Percentiles rank a stretch among this genome's conserved stretches.
Evolutionary conservation across 2,797 vertebrate species (phyloP).

Genomic region (Cossypha dichroa): DNA sequence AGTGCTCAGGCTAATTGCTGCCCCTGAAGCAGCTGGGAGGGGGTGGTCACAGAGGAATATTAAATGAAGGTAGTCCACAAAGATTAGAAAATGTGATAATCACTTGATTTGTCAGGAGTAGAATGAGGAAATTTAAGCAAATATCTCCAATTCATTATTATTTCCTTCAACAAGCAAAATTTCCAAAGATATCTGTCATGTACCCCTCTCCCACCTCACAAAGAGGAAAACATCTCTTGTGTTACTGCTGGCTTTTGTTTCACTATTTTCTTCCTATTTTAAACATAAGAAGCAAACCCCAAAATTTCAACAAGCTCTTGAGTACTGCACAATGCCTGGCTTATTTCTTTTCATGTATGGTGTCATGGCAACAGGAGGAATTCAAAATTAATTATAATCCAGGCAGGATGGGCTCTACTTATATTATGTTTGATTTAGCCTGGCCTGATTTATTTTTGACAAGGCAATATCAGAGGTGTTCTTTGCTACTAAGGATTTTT

Average conservation of each 20-base stretch:
- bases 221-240: background rate
- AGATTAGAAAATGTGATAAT: background rate
- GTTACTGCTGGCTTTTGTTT: background rate
- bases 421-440: background rate
- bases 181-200: background rate
- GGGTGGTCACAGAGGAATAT: background rate
- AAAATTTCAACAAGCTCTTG: background rate
- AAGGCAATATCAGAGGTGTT: background rate
- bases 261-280: slow-evolving; percentile 17
- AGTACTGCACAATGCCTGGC: background rate
- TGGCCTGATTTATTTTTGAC: background rate
- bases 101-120: background rate
- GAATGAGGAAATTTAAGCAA: background rate
- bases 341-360: slow-evolving; percentile 21
- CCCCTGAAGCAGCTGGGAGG: background rate
- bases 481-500: background rate
- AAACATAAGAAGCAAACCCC: background rate
- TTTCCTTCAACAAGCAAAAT: background rate
- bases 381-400: slow-evolving; percentile 37
- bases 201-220: background rate
- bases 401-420: background rate
- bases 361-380: slow-evolving; percentile 56
- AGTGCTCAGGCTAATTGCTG: background rate
- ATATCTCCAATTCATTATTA: background rate
- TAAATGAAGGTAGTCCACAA: background rate